These are phyloP conservation scores for Aspidiotus rigidus DNA, from an alignment of 2,888 invertebrate species.

Conservation along the genomic window DNA sequence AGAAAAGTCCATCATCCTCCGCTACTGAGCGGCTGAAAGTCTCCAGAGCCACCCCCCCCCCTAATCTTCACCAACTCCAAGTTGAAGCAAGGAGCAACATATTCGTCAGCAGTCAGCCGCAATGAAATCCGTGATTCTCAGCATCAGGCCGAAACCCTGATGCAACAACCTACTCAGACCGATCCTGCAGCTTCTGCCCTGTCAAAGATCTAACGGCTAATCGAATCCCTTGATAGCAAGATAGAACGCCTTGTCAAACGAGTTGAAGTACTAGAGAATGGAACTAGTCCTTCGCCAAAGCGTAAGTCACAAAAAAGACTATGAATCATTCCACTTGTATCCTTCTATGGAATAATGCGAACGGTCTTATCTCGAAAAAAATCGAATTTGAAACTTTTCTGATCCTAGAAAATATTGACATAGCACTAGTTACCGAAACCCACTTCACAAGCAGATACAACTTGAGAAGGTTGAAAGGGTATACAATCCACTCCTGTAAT, in stretches of 20 bases:
- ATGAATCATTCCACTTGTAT: neutral
- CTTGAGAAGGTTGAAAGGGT: neutral
- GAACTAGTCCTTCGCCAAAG: conserved; percentile 4
- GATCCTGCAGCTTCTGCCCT: no score
- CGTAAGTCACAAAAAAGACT: neutral
- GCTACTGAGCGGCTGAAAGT: no score
- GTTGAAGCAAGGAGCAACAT: no score
- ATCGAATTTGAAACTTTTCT: neutral
- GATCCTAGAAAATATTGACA: conserved; percentile 2
- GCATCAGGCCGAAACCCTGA: no score
- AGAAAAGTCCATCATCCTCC: no score
- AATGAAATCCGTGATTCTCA: no score
- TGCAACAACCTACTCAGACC: no score
- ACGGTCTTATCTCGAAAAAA: neutral
- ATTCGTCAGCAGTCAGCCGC: no score
- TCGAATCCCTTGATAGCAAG: neutral
- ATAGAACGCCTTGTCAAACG: neutral
- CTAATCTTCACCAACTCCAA: no score
- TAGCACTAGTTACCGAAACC: conserved; percentile 4
- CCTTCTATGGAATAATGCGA: neutral
- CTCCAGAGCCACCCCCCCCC: no score
- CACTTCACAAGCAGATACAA: conserved; percentile 3
- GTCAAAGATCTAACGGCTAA: no score
- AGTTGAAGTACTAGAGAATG: neutral
- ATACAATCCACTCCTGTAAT: no score